These are phyloP conservation scores for Agrilus biguttatus DNA, from an alignment of 2,888 invertebrate species.

Conservation along the genomic window DNA sequence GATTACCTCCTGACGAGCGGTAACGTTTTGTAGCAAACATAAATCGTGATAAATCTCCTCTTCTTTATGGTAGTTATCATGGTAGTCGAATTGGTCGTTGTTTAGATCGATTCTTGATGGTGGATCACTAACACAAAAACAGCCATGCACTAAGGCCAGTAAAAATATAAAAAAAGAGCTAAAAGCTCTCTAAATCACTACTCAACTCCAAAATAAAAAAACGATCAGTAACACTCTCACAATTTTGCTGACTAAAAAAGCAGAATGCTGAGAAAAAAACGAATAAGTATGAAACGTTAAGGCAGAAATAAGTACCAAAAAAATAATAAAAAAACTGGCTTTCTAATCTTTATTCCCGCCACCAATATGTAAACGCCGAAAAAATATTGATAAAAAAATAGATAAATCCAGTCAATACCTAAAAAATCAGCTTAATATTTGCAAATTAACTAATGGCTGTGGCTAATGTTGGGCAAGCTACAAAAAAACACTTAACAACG, in stretches of 20 bases:
- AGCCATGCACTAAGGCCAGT: conserved; percentile 19
- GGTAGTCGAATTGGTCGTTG: conserved; percentile 44
- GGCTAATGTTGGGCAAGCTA: background rate
- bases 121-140: conserved; percentile 24
- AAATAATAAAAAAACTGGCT: background rate
- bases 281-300: background rate
- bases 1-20: conserved; percentile 17
- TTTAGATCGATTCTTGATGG: conserved; percentile 13
- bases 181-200: background rate
- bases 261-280: background rate
- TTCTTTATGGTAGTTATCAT: conserved; percentile 37
- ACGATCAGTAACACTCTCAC: too few relatives aligned
- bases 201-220: too few relatives aligned
- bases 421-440: conserved; percentile 4
- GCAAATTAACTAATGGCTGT: conserved; percentile 1
- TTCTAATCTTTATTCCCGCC: too few relatives aligned
- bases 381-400: conserved; percentile 3
- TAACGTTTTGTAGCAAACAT: conserved; percentile 45
- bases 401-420: conserved; percentile 2
- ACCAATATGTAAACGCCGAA: background rate
- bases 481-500: conserved; percentile 7
- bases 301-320: conserved; percentile 5
- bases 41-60: conserved; percentile 93
- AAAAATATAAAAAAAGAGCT: conserved; percentile 4
- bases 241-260: background rate